Evolutionary conservation across 2,113 vertebrate species (phyloP).

Genomic region (Lepus europaeus): DNA sequence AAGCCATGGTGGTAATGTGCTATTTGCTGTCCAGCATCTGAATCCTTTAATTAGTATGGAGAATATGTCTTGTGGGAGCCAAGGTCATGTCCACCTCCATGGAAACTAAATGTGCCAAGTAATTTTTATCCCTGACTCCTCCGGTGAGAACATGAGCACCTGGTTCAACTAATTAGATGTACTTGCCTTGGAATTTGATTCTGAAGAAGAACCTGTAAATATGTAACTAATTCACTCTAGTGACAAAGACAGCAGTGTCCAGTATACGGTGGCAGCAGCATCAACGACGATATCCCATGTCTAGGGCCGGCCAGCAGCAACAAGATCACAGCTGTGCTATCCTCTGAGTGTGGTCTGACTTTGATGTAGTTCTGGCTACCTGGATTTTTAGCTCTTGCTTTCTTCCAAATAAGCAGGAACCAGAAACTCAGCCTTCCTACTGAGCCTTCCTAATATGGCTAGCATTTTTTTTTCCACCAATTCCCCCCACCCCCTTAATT

Average conservation of each 20-base stretch:
- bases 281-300: neutral
- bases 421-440: neutral
- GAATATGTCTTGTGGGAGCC: neutral
- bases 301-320: neutral
- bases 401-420: neutral
- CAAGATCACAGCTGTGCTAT: neutral
- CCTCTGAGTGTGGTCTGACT: neutral
- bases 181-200: neutral
- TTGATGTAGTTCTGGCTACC: neutral
- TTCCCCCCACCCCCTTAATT: neutral
- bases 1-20: neutral
- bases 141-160: neutral
- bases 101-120: neutral
- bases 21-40: neutral
- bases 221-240: neutral
- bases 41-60: neutral
- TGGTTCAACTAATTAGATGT: neutral
- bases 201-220: neutral
- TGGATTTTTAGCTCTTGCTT: neutral
- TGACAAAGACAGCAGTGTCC: neutral
- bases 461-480: slow-evolving; percentile 17
- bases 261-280: neutral
- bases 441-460: neutral
- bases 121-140: neutral
- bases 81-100: neutral